phyloP scores from a whole-genome alignment of 1,140 invertebrate genomes.

The Tetramorium alpestre region DNA sequence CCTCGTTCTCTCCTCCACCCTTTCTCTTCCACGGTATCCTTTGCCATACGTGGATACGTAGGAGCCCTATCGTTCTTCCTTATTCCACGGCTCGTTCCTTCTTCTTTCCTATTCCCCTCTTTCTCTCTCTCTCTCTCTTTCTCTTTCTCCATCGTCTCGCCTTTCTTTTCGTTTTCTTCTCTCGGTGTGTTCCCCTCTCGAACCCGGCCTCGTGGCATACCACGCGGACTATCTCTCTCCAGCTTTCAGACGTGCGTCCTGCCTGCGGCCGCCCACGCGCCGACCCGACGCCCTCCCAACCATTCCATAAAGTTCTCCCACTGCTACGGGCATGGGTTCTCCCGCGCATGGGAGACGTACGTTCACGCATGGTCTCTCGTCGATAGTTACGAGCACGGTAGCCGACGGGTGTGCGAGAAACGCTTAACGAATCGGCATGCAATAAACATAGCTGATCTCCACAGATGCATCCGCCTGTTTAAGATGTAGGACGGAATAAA shows the following conservation, averaged over 20 bases:
- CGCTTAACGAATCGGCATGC: constrained; percentile 59
- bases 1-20: not conserved
- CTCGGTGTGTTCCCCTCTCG: constrained; percentile 52
- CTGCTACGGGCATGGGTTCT: constrained; percentile 44
- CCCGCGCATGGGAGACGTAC: constrained; percentile 64
- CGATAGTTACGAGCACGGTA: constrained; percentile 58
- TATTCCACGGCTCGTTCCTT: constrained; percentile 14
- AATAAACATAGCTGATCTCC: constrained; percentile 45
- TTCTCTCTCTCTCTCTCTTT: not conserved
- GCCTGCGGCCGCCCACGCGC: constrained; percentile 86
- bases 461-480: not conserved
- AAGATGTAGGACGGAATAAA: constrained; percentile 20
- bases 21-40: constrained; percentile 62
- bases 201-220: constrained; percentile 71
- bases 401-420: constrained; percentile 60
- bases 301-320: constrained; percentile 77
- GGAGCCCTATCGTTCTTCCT: constrained; percentile 47
- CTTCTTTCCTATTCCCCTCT: constrained; percentile 36
- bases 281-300: constrained; percentile 82
- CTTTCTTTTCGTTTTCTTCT: constrained; percentile 55
- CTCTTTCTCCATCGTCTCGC: constrained; percentile 20
- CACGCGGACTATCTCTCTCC: constrained; percentile 67
- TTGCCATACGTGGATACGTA: constrained; percentile 73
- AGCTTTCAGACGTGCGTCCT: constrained; percentile 82
- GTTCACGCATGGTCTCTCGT: constrained; percentile 51